phyloP scores from a whole-genome alignment of 2,888 invertebrate genomes.

The Cerastoderma edule region DNA sequence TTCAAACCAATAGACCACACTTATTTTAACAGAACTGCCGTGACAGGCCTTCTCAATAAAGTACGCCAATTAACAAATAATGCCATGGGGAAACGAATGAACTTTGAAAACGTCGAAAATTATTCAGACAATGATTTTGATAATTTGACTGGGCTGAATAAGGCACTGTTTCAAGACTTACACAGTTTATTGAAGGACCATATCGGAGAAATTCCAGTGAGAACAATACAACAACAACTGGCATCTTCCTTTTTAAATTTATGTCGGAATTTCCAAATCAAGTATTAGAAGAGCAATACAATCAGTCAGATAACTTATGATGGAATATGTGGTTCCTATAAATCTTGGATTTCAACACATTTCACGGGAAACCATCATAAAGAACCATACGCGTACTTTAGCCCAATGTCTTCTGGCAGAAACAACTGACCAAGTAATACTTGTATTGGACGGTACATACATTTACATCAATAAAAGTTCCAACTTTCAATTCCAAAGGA shows the following conservation, averaged over 20 bases:
- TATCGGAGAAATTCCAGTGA: no score
- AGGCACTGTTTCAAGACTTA: no score
- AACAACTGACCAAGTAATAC: conserved; percentile 21
- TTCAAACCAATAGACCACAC: no score
- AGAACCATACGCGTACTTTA: conserved; percentile 41
- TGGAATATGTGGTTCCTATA: conserved; percentile 33
- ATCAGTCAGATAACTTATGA: conserved; percentile 33
- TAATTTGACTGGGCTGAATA: no score
- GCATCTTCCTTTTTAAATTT: neutral
- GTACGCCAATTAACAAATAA: no score
- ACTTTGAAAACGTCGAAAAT: no score
- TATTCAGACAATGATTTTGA: no score
- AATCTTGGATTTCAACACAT: conserved; percentile 34
- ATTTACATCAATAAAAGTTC: conserved; percentile 50
- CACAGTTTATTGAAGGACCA: no score
- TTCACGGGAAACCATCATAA: conserved; percentile 41
- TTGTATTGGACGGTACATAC: conserved; percentile 55
- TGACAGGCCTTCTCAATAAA: no score
- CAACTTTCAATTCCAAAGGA: conserved; percentile 47
- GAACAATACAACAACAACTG: neutral
- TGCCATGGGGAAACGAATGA: no score
- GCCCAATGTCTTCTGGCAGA: conserved; percentile 36
- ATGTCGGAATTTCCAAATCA: conserved; percentile 32
- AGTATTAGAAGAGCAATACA: conserved; percentile 44
- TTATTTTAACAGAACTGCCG: no score